Percentiles rank a stretch among this genome's conserved stretches.
Evolutionary conservation across 2,113 vertebrate genomes (phyloP).

Genomic region (Patagioenas fasciata): DNA sequence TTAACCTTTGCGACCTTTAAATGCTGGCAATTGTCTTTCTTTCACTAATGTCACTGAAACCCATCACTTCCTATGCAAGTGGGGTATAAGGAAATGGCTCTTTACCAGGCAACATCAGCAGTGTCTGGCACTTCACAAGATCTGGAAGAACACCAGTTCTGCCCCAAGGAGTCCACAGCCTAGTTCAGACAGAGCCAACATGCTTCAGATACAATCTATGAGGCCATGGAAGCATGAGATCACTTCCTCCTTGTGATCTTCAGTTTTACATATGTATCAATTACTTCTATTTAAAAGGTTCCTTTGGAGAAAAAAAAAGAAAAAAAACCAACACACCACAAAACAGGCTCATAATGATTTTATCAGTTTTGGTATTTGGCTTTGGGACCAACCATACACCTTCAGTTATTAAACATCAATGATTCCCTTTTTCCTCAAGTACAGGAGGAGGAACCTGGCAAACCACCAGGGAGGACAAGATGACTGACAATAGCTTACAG

Average conservation of each 20-base stretch:
- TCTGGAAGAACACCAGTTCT: background rate
- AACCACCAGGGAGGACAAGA: background rate
- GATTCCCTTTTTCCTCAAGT: background rate
- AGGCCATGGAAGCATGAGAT: background rate
- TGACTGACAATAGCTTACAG: conserved; percentile 1
- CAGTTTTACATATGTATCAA: background rate
- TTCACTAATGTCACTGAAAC: background rate
- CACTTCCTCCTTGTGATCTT: background rate
- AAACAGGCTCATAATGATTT: background rate
- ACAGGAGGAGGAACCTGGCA: background rate
- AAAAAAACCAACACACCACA: too few relatives aligned
- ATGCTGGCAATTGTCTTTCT: background rate
- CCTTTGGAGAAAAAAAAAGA: background rate
- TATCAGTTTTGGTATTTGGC: background rate
- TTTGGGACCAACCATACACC: background rate
- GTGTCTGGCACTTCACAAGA: background rate
- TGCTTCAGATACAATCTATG: background rate
- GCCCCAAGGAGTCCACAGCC: background rate
- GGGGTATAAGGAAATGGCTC: background rate
- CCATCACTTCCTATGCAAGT: background rate
- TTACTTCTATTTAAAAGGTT: background rate
- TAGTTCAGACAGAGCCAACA: background rate
- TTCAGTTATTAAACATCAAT: background rate
- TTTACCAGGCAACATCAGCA: background rate
- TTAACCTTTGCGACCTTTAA: background rate